Conservation (phyloP, 2,797 vertebrate species). For the Aeoliscus strigatus region DNA sequence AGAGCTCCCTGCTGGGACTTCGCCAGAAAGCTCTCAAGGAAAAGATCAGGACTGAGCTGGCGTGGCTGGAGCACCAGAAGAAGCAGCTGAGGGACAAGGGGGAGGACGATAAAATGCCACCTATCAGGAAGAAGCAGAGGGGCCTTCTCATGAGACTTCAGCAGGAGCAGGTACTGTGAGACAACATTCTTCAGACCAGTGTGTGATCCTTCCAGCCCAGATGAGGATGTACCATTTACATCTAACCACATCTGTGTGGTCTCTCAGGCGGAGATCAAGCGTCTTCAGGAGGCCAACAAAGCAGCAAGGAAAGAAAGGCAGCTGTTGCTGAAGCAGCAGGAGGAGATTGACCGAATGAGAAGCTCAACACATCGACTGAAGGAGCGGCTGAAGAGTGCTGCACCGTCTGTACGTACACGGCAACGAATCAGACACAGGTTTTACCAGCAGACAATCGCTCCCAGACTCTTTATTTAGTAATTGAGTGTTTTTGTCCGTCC, state of each 20-base stretch:
- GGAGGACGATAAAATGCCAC: conserved; percentile 98
- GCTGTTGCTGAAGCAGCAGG: conserved; percentile 93
- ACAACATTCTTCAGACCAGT: too few relatives aligned
- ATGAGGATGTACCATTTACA: not conserved
- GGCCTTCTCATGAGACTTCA: conserved; percentile 90
- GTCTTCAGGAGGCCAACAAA: conserved; percentile 94
- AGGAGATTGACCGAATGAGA: conserved; percentile 92
- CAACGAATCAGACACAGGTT: not conserved
- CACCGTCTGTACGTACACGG: conserved; percentile 74
- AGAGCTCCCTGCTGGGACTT: conserved; percentile 89
- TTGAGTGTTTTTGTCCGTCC: conserved; percentile 3
- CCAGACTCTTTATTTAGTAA: not conserved
- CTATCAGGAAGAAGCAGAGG: conserved; percentile 91
- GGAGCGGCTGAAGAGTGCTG: conserved; percentile 87
- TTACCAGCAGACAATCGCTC: not conserved
- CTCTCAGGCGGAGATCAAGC: conserved; percentile 90
- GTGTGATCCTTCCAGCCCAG: too few relatives aligned
- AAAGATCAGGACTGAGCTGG: conserved; percentile 91
- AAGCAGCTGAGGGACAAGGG: conserved; percentile 92
- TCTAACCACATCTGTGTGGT: not conserved
- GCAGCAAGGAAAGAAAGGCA: conserved; percentile 93
- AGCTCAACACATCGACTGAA: conserved; percentile 89
- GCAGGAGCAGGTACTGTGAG: conserved; percentile 87
- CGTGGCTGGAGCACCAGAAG: conserved; percentile 96
- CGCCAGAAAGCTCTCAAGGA: conserved; percentile 94